Evolutionary conservation across 2,113 vertebrate genomes (phyloP).

Genomic region (Lophura nycthemera): DNA sequence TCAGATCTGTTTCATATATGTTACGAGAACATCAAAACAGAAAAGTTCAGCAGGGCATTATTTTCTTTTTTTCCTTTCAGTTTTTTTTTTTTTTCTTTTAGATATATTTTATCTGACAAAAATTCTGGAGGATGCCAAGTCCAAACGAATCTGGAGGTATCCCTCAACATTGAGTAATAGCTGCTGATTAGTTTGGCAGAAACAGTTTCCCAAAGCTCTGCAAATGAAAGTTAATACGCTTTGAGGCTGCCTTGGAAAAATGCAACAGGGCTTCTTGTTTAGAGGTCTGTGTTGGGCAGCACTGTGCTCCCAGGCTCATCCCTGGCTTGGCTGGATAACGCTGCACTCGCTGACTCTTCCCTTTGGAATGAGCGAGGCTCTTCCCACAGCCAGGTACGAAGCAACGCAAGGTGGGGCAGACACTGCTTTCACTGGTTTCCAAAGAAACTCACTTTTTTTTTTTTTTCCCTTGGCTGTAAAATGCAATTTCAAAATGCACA

Average conservation of each 20-base stretch:
- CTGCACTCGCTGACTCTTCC: background rate
- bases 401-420: background rate
- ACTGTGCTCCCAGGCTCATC: background rate
- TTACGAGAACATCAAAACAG: conserved; percentile 76
- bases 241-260: background rate
- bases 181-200: conserved; percentile 65
- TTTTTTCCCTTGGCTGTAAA: background rate
- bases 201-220: conserved; percentile 53
- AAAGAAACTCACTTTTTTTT: background rate
- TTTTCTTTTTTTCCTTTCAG: background rate
- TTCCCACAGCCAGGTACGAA: conserved; percentile 39
- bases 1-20: conserved; percentile 68
- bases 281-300: background rate
- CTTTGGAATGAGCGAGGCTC: conserved; percentile 37
- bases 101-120: conserved; percentile 66
- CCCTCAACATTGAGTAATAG: conserved; percentile 48
- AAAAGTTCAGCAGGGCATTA: conserved; percentile 73
- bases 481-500: background rate
- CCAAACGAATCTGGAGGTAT: conserved; percentile 40
- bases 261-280: background rate
- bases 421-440: background rate
- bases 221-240: conserved; percentile 17
- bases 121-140: conserved; percentile 58
- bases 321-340: background rate
- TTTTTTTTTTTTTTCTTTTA: background rate